Base-by-base conservation (phyloP, 1,140 invertebrate species). In the Ectropis grisescens region DNA sequence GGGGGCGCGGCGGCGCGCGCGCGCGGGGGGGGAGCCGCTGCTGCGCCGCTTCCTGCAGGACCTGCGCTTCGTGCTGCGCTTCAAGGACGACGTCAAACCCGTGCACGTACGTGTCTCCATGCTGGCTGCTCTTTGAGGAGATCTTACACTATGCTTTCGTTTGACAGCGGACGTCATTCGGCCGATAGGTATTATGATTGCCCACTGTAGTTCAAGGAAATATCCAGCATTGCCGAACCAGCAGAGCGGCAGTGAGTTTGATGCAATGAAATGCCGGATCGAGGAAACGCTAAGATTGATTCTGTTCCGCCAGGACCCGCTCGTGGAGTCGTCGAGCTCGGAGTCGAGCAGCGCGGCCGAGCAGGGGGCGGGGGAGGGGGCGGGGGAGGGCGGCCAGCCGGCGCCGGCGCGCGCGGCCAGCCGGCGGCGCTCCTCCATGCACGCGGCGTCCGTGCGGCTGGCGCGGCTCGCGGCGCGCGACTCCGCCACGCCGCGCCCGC, bases 61-160 rank as follows among this genome's bases (percentile, higher is more conserved):
- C 50, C 56, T 79, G 32, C 54, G 58, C 23, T 79, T 79, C 55
- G 70, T 75, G 10, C 74, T 75, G 41, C 53, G 52, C 22, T 68
- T 79, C 37, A 57, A 67, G n/a, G 53, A 47, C n/a, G 59, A 58
- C 10, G 65, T 57, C 11, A 74, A 74, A 33, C 72, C 69, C 2
- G 31, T 75, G 29, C 50, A 64, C 35, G 71, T 61, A 0, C n/a
- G 16, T 4, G 16, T 19, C 8, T 19, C 16, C 16, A 19, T 19
- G 3, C 16, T n/a, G n/a, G n/a, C n/a, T n/a, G n/a, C n/a, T n/a
- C n/a, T n/a, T n/a, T n/a, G n/a, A n/a, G n/a, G n/a, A n/a, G n/a
- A n/a, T n/a, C n/a, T n/a, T n/a, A n/a, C n/a, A n/a, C n/a, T n/a
- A n/a, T n/a, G n/a, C n/a, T n/a, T n/a, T n/a, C n/a, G n/a, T n/a